Conservation (phyloP, 2,113 vertebrate species). For the Bos javanicus region DNA sequence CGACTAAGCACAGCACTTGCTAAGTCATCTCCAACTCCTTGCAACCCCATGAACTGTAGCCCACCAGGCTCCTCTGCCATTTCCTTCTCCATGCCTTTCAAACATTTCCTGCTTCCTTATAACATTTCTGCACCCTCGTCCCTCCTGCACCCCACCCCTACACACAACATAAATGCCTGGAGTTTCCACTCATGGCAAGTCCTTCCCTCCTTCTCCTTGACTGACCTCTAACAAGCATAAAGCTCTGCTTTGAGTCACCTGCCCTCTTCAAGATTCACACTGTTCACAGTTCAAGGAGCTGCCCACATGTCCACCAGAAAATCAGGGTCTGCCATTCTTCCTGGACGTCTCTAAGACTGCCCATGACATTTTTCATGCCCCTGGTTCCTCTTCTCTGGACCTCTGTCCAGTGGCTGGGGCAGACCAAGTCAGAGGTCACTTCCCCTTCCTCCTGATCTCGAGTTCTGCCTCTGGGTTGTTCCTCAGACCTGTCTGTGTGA, state of each 20-base stretch:
- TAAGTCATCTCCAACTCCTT: background rate
- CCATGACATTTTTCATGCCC: rapidly evolving
- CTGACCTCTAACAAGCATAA: background rate
- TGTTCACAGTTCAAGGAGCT: no score
- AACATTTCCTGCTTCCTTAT: background rate
- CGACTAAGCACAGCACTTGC: background rate
- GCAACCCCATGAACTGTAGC: background rate
- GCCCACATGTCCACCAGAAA: background rate
- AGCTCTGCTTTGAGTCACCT: background rate
- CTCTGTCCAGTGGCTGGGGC: background rate
- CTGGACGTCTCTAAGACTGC: rapidly evolving
- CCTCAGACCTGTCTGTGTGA: background rate
- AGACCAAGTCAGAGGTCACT: background rate
- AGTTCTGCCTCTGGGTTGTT: rapidly evolving
- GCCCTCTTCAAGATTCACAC: background rate
- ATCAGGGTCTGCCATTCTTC: background rate
- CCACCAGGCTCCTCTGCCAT: background rate
- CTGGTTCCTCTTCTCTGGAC: background rate
- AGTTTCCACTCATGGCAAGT: background rate
- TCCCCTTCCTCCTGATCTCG: background rate
- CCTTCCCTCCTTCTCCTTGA: no score
- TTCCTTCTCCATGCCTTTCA: background rate
- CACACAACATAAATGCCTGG: no score
- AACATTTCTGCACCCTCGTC: background rate
- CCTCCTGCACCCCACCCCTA: rapidly evolving